These are phyloP conservation scores for Nasonia oneida DNA, from an alignment of 2,888 invertebrate species.

Conservation along the genomic window DNA sequence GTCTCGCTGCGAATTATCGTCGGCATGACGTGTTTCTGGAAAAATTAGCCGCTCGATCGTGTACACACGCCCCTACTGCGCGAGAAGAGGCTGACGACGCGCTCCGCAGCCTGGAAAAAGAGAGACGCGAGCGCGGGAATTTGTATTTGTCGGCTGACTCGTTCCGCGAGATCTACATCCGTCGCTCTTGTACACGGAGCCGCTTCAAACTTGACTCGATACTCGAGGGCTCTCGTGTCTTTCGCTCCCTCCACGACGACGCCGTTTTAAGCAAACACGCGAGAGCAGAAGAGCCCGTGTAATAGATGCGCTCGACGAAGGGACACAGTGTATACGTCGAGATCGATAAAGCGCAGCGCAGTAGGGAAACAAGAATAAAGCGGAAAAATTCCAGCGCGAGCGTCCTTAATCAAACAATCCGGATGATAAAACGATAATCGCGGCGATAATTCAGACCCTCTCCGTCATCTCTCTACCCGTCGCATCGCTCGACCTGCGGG, in stretches of 20 bases:
- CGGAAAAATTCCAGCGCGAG: neutral
- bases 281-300: neutral
- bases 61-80: neutral
- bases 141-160: conserved; percentile 74
- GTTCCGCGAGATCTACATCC: conserved; percentile 73
- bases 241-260: neutral
- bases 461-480: neutral
- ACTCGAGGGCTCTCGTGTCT: conserved; percentile 44
- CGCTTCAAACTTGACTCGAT: conserved; percentile 48
- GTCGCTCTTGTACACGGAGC: conserved; percentile 57
- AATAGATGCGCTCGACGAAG: neutral
- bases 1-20: neutral
- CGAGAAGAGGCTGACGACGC: conserved; percentile 56
- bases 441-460: conserved; percentile 10
- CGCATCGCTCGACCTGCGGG: neutral
- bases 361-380: neutral
- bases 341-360: neutral
- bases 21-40: neutral
- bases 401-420: conserved; percentile 16
- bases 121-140: conserved; percentile 66
- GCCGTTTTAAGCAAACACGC: conserved; percentile 3
- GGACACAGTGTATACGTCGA: neutral
- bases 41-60: neutral
- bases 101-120: conserved; percentile 63
- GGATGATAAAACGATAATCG: conserved; percentile 21